A percentile compares a stretch with the other conserved stretches of the same genome.
phyloP scores from a whole-genome alignment of 2,888 invertebrate species.

The Rhorus exstirpatorius region DNA sequence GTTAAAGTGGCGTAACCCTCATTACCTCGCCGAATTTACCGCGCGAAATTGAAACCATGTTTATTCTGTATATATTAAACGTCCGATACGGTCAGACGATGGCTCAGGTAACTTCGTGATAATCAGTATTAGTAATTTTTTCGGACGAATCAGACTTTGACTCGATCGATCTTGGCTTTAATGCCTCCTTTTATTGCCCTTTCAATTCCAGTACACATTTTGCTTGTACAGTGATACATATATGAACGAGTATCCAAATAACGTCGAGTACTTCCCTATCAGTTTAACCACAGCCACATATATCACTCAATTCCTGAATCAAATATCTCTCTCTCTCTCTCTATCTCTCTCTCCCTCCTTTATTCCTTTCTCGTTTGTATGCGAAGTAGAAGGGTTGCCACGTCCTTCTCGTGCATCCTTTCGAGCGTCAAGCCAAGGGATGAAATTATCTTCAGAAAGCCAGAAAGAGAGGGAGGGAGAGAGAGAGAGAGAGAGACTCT shows the following conservation, averaged over 20 bases:
- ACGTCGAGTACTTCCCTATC: background rate
- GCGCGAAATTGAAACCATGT: no score
- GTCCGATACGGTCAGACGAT: no score
- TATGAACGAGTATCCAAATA: background rate
- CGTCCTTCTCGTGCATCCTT: background rate
- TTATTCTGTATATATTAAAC: no score
- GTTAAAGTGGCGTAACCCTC: no score
- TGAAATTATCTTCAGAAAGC: conserved; percentile 76
- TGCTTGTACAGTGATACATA: no score
- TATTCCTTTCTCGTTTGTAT: conserved; percentile 16
- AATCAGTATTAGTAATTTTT: no score
- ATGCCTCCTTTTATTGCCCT: no score
- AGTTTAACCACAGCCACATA: background rate
- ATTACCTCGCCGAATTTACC: no score
- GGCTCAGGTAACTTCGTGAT: no score
- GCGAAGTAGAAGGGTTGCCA: conserved; percentile 7
- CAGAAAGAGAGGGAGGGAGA: conserved; percentile 55
- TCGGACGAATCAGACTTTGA: no score
- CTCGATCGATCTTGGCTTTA: no score
- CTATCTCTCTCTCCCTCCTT: background rate
- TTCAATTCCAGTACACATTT: no score
- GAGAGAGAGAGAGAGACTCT: conserved; percentile 1
- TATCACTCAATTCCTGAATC: background rate
- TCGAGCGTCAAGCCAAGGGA: conserved; percentile 59
- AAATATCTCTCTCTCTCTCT: background rate